These are phyloP conservation scores for Clytia hemisphaerica DNA, from an alignment of 30 jellyfish, hydroid and myxozoan genomes.

Conservation along the genomic window DNA sequence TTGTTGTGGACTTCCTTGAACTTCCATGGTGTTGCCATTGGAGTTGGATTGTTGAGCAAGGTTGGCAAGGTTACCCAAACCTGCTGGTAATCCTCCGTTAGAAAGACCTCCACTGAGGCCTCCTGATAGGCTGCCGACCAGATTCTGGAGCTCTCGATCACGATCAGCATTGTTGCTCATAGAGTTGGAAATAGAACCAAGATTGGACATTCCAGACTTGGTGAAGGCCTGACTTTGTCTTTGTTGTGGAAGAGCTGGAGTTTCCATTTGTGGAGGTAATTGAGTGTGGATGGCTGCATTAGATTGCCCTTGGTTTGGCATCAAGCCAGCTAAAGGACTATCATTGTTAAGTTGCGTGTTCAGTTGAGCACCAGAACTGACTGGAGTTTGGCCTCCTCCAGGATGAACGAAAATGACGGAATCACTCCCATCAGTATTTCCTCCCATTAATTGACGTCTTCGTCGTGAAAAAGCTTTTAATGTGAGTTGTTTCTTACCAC, in stretches of 20 bases:
- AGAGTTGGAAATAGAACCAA: conserved; percentile 4
- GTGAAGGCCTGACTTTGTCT: conserved; percentile 58
- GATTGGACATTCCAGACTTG: conserved; percentile 80
- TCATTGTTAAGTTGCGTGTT: conserved; percentile 10
- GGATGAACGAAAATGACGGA: conserved; percentile 95
- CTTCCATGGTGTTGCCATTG: conserved; percentile 14
- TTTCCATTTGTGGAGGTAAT: conserved; percentile 10
- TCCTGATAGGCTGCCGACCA: conserved; percentile 12
- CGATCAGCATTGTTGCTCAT: not conserved
- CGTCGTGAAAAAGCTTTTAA: conserved; percentile 45
- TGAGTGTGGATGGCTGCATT: conserved; percentile 12
- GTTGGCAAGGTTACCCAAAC: not conserved
- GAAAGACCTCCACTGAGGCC: conserved; percentile 21
- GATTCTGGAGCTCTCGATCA: not conserved
- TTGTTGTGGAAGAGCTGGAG: not conserved
- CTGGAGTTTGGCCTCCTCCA: conserved; percentile 65
- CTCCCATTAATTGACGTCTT: conserved; percentile 76
- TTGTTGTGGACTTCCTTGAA: conserved; percentile 38
- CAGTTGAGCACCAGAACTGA: conserved; percentile 38
- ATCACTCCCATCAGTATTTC: conserved; percentile 79
- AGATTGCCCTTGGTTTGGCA: not conserved
- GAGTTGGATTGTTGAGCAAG: not conserved
- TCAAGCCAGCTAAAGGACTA: conserved; percentile 26
- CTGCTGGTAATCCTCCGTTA: conserved; percentile 28
- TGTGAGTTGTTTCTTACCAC: conserved; percentile 44